These are phyloP conservation scores for Epiblema foenella DNA, from an alignment of 2,888 invertebrate species.

Conservation along the genomic window DNA sequence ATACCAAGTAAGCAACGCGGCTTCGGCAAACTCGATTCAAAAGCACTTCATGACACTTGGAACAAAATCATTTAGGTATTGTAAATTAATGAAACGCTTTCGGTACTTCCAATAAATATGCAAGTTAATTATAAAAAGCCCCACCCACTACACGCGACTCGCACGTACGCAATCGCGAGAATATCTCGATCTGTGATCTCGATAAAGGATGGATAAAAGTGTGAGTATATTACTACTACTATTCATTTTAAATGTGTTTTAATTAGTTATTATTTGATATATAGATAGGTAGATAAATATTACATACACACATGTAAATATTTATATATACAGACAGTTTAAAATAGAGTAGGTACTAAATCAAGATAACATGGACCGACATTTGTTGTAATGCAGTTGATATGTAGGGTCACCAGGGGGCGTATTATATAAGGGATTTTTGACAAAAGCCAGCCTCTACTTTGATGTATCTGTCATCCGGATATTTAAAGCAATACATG, in stretches of 20 bases:
- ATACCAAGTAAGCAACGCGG: not conserved
- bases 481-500: too few relatives aligned
- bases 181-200: too few relatives aligned
- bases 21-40: not conserved
- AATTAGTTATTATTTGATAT: not conserved
- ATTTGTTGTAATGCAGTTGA: not conserved
- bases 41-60: not conserved
- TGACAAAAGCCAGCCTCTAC: too few relatives aligned
- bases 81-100: not conserved
- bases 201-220: too few relatives aligned
- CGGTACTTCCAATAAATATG: not conserved
- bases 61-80: not conserved
- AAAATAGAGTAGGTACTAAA: not conserved
- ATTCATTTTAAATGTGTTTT: not conserved
- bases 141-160: too few relatives aligned
- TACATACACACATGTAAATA: not conserved
- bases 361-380: not conserved
- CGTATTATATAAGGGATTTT: too few relatives aligned
- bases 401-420: slow-evolving; percentile 2
- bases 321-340: not conserved
- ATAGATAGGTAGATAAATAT: not conserved
- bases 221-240: not conserved
- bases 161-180: too few relatives aligned
- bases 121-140: too few relatives aligned
- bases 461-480: too few relatives aligned